phyloP scores from a whole-genome alignment of 2,797 vertebrate genomes.

The Antrozous pallidus region DNA sequence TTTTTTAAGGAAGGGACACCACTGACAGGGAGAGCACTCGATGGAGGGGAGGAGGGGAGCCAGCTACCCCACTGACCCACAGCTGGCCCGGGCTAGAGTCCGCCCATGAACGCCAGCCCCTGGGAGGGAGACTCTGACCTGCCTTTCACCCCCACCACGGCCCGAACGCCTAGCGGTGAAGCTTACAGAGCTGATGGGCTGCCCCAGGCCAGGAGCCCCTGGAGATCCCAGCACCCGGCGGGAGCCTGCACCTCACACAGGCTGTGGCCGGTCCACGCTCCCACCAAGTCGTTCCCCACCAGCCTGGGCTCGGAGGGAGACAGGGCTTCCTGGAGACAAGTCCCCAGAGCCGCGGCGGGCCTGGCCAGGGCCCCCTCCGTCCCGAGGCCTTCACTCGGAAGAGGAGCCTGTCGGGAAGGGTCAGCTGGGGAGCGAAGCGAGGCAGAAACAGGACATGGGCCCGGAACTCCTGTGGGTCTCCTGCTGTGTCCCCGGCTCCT shows the following conservation, averaged over 20 bases:
- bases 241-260: not conserved
- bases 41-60: not conserved
- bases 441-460: not conserved
- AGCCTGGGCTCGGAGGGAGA: not conserved
- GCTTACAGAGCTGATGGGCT: not conserved
- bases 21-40: not conserved
- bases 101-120: rapidly evolving
- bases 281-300: not conserved
- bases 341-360: not conserved
- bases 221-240: not conserved
- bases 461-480: not conserved
- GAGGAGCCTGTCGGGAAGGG: not conserved
- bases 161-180: not conserved
- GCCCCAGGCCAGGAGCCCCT: rapidly evolving
- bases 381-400: not conserved
- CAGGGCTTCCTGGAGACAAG: not conserved
- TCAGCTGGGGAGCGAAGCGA: not conserved
- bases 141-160: not conserved
- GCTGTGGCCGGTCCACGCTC: not conserved
- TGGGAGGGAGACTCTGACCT: not conserved
- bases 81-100: not conserved
- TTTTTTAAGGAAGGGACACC: not conserved
- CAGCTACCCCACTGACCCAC: not conserved
- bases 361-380: not conserved
- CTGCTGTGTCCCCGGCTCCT: not conserved